These are phyloP conservation scores for Cosmopolites sordidus DNA, from an alignment of 2,888 invertebrate species.

Conservation along the genomic window DNA sequence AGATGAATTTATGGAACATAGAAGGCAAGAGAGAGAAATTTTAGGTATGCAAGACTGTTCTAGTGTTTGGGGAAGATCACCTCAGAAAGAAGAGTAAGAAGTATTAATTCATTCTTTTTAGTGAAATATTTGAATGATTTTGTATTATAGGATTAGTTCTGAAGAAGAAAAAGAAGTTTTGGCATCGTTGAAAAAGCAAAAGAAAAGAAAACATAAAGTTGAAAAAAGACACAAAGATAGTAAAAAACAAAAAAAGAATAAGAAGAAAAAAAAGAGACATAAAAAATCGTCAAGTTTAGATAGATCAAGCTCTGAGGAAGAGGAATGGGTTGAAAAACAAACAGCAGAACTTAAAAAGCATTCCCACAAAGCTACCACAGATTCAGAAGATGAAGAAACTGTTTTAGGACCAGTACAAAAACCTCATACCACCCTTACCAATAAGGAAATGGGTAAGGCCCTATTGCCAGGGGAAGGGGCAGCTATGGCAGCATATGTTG, in stretches of 20 bases:
- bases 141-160: slow-evolving; percentile 40
- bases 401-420: slow-evolving; percentile 61
- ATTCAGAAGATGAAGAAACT: slow-evolving; percentile 48
- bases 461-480: slow-evolving; percentile 96
- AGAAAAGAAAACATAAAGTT: slow-evolving; percentile 54
- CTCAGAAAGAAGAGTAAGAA: slow-evolving; percentile 61
- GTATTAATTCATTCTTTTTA: neutral
- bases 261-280: slow-evolving; percentile 38
- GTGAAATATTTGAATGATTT: slow-evolving; percentile 13
- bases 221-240: slow-evolving; percentile 55
- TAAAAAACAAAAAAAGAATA: slow-evolving; percentile 54
- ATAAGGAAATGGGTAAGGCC: slow-evolving; percentile 86
- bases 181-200: slow-evolving; percentile 47
- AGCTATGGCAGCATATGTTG: slow-evolving; percentile 98
- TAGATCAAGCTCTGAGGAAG: slow-evolving; percentile 46
- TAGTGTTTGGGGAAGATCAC: slow-evolving; percentile 72
- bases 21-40: slow-evolving; percentile 68
- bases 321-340: slow-evolving; percentile 62
- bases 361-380: slow-evolving; percentile 19
- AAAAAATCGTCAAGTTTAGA: slow-evolving; percentile 43
- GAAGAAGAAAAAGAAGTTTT: slow-evolving; percentile 42
- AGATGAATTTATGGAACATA: slow-evolving; percentile 65
- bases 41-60: slow-evolving; percentile 67
- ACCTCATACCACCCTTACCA: slow-evolving; percentile 65
- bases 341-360: neutral